Evolutionary conservation across 2,888 invertebrate species (phyloP).

Genomic region (Bruchidius siliquastri): DNA sequence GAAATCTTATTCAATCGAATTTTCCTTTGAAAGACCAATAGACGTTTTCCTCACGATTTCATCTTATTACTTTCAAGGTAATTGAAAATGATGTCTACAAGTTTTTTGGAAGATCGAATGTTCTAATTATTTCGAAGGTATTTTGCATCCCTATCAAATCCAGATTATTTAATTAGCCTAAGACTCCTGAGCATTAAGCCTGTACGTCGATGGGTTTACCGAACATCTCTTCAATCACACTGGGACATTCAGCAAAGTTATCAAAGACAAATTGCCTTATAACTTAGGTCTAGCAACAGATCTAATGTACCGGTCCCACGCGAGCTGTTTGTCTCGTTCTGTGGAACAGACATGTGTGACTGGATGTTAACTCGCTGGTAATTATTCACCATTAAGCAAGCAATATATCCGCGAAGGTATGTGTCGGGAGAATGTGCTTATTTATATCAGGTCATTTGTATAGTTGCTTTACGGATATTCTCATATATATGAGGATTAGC

Average conservation of each 20-base stretch:
- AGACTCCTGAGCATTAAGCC: too few species aligned
- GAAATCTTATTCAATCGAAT: too few species aligned
- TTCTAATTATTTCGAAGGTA: too few species aligned
- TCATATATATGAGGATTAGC: neutral
- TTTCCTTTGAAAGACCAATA: too few species aligned
- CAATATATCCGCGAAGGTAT: neutral
- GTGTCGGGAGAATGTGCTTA: neutral
- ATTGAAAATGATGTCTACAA: too few species aligned
- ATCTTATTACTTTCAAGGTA: too few species aligned
- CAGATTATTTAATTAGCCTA: too few species aligned
- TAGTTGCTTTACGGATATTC: neutral
- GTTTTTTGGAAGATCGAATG: too few species aligned
- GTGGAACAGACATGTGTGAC: neutral
- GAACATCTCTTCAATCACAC: neutral
- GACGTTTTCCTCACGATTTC: too few species aligned
- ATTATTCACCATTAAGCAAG: neutral
- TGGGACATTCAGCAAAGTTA: neutral
- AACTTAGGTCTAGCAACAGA: neutral
- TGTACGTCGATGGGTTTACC: neutral
- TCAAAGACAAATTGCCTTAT: neutral
- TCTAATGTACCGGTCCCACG: neutral
- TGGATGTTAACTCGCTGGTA: neutral
- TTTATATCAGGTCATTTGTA: neutral
- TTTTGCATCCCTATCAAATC: too few species aligned
- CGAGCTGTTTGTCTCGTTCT: neutral